Base-by-base conservation (phyloP, 2,888 invertebrate genomes). In the Hyppa rectilinea region DNA sequence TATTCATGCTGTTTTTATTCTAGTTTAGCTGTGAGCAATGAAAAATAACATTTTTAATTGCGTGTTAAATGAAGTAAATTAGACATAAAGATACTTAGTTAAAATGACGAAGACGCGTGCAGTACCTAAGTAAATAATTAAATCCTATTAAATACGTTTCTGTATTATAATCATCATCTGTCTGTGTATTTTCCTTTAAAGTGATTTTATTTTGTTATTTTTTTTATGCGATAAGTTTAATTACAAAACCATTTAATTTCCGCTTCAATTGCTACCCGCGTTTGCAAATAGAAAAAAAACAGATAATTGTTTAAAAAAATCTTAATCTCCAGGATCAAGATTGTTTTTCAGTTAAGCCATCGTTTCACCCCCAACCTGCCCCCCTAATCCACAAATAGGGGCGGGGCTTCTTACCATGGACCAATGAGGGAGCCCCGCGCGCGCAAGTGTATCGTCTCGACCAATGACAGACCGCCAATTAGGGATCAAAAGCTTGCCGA, bases 401-500 rank as follows among this genome's bases (percentile, higher is more conserved):
- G 94, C 88, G 90, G 82, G 88, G 82, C 78, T 50, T 71, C 45
- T 49, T 20, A 29, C n/a, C 12, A 17, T 59, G 86, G 45, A 59
- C 95, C 93, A 94, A 95, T 93, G 72, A 77, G 65, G 50, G 29
- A 1, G 5, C 74, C 5, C 71, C 68, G 81, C 88, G 88, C 89
- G 87, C 90, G 89, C 92, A 89, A 81, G 83, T 73, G 74, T 68
- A 59, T 45, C 66, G 59, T 77, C 69, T 83, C 87, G 68, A 76
- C 95, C 94, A 95, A 95, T 95, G 82, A 80, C 71, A 69, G 75
- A 4, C 3, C 89, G 79, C 91, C 92, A 93, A 95, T 95, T 94
- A 94, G 71, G 88, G 92, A 92, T 94, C 93, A 93, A 92, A 92
- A 90, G 91, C 87, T 85, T 75, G 87, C 89, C 91, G 89, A 91